These are phyloP conservation scores for Zaprionus camerounensis DNA, from an alignment of 1,140 invertebrate genomes.

Conservation along the genomic window DNA sequence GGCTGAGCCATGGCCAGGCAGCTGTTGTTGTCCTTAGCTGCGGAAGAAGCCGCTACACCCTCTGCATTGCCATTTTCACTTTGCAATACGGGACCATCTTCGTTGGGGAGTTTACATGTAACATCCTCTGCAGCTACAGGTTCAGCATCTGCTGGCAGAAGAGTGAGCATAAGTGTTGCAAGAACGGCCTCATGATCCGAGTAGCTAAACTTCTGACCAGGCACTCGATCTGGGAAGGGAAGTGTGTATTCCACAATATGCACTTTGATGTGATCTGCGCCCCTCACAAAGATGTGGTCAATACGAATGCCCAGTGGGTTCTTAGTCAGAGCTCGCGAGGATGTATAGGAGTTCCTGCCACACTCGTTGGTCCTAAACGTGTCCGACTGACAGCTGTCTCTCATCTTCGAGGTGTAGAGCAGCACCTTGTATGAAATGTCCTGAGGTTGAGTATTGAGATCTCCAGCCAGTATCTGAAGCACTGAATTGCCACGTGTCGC, in stretches of 20 bases:
- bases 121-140: constrained; percentile 14
- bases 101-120: constrained; percentile 19
- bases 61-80: neutral
- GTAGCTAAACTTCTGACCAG: constrained; percentile 90
- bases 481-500: constrained; percentile 92
- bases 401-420: constrained; percentile 82
- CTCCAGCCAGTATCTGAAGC: constrained; percentile 94
- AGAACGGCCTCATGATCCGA: constrained; percentile 97
- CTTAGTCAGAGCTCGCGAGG: constrained; percentile 84
- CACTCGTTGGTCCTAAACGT: constrained; percentile 90
- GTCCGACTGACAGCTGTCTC: constrained; percentile 84
- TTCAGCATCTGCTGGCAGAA: constrained; percentile 1
- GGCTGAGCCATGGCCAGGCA: constrained; percentile 15
- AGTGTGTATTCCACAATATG: constrained; percentile 87
- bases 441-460: constrained; percentile 95
- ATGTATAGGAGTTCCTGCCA: constrained; percentile 93
- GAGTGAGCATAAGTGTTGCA: constrained; percentile 85
- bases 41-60: neutral
- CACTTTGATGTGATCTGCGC: constrained; percentile 84
- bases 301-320: constrained; percentile 93
- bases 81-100: neutral
- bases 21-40: neutral
- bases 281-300: constrained; percentile 94
- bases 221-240: constrained; percentile 90
- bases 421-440: constrained; percentile 91